Percentiles rank a stretch among this genome's conserved stretches.
Conservation (phyloP, 2,113 vertebrate genomes). For the Tympanuchus pallidicinctus region DNA sequence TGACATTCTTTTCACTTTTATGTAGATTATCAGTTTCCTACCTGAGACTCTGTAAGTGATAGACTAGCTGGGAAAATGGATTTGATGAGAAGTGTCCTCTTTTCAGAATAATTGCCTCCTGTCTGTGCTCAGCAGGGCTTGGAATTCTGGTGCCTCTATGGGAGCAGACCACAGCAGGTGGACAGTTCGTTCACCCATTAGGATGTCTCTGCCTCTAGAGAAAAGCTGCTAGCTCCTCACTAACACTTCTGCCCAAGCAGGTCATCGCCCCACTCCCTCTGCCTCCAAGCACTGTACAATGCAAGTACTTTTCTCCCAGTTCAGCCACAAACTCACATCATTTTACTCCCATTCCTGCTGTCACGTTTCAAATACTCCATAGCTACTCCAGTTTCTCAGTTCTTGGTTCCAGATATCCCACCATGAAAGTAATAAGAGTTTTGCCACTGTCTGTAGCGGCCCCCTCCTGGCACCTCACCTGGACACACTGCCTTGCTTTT, state of each 20-base stretch:
- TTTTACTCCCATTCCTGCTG: not conserved
- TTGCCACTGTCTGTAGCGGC: not conserved
- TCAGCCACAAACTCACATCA: not conserved
- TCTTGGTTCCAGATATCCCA: not conserved
- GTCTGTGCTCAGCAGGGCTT: not conserved
- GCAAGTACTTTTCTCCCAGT: not conserved
- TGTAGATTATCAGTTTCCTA: conserved; percentile 56
- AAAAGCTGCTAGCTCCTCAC: not conserved
- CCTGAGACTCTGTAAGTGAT: conserved; percentile 50
- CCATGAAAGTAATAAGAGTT: not conserved
- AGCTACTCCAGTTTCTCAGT: not conserved
- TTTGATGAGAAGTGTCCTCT: conserved; percentile 25
- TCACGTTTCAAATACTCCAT: not conserved
- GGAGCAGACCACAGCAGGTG: not conserved
- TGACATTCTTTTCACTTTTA: conserved; percentile 68
- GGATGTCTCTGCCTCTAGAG: not conserved
- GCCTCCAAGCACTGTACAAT: not conserved
- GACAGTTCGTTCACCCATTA: not conserved
- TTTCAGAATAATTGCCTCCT: conserved; percentile 9
- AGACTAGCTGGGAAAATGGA: conserved; percentile 48
- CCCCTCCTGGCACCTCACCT: not conserved
- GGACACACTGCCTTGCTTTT: fast-evolving
- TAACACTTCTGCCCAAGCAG: not conserved
- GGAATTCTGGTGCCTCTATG: not conserved
- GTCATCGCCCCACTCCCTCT: not conserved